Conservation (phyloP, 2,113 vertebrate species). For the Melanerpes formicivorus region DNA sequence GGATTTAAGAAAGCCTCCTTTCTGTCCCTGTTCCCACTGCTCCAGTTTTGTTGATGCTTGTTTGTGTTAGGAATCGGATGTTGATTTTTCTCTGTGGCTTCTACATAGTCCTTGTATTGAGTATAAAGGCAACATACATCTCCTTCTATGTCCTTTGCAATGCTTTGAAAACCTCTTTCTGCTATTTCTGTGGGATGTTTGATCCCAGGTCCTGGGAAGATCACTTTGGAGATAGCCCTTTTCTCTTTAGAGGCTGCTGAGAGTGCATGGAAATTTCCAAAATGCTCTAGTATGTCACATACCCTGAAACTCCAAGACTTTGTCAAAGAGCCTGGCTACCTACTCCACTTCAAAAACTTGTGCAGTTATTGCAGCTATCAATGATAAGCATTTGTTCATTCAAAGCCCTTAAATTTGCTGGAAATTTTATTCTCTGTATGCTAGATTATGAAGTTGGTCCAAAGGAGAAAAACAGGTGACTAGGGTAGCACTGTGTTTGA, state of each 20-base stretch:
- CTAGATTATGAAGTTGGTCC: not conserved
- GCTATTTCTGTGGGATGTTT: not conserved
- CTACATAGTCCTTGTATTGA: not conserved
- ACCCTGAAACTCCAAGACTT: not conserved
- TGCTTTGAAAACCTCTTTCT: not conserved
- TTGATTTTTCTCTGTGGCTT: not conserved
- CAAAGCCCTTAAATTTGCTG: not conserved
- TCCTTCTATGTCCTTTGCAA: not conserved
- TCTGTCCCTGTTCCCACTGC: not conserved
- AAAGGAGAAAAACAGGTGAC: not conserved
- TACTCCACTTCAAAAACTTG: not conserved
- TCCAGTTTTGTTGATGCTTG: not conserved
- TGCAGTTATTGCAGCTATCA: not conserved
- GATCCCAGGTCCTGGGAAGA: not conserved
- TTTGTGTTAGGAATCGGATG: not conserved
- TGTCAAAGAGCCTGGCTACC: not conserved
- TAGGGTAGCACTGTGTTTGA: not conserved
- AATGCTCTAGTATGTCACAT: not conserved
- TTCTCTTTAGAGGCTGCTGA: not conserved
- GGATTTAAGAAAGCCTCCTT: not conserved
- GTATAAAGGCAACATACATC: not conserved
- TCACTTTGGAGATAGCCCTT: not conserved
- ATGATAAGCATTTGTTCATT: not conserved
- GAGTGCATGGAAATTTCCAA: not conserved
- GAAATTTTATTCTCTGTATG: not conserved